Conservation (phyloP, 2,888 invertebrate species). For the Frankliniella intonsa region DNA sequence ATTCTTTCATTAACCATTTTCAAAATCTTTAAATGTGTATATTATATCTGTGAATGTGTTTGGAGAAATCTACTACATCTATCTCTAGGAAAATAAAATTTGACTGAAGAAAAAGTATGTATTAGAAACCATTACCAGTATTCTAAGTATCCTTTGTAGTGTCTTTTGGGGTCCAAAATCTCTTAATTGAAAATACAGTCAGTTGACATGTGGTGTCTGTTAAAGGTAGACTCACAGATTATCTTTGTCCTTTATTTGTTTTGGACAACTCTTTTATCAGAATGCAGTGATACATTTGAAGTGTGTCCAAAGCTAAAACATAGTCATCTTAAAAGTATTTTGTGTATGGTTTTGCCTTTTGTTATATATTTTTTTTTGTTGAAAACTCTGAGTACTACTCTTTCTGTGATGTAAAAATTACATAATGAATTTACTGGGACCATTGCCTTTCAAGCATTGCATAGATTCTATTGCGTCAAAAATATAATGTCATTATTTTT, state of each 20-base stretch:
- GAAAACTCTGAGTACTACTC: neutral
- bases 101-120: constrained; percentile 1
- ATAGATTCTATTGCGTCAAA: neutral
- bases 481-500: neutral
- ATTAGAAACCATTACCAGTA: neutral
- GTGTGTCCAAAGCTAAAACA: neutral
- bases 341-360: too few species aligned
- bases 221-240: neutral
- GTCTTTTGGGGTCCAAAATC: neutral
- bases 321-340: too few species aligned
- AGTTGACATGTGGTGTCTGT: neutral
- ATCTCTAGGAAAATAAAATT: neutral
- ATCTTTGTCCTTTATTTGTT: too few species aligned
- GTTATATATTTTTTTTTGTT: too few species aligned
- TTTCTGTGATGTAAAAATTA: neutral
- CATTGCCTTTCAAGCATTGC: neutral
- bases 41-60: neutral
- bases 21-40: neutral
- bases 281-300: neutral
- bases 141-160: neutral
- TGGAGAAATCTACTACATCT: neutral
- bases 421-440: neutral
- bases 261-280: too few species aligned
- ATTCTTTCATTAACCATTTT: constrained; percentile 25
- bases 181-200: neutral